A percentile compares a stretch with the other conserved stretches of the same genome.
Evolutionary conservation across 1,140 invertebrate genomes (phyloP).

Genomic region (Anadara kagoshimensis): DNA sequence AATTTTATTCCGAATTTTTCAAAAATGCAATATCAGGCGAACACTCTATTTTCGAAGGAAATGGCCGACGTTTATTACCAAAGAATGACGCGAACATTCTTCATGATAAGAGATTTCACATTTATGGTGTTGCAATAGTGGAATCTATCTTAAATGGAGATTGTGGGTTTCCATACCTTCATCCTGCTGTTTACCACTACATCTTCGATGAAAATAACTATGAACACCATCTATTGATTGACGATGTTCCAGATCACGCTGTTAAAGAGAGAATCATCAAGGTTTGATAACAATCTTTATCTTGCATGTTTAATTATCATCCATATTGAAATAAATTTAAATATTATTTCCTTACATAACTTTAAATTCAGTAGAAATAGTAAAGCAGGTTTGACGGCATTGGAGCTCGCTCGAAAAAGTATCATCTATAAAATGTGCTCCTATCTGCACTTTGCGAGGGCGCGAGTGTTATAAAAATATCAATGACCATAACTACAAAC

Average conservation of each 20-base stretch:
- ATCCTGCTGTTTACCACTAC: conserved; percentile 12
- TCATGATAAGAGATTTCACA: conserved; percentile 1
- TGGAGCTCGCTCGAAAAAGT: too few relatives aligned
- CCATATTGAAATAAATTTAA: too few relatives aligned
- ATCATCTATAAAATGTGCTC: too few relatives aligned
- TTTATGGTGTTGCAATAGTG: conserved; percentile 18
- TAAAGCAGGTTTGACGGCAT: too few relatives aligned
- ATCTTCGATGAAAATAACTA: conserved; percentile 7
- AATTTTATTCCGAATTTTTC: conserved; percentile 28
- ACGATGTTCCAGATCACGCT: conserved; percentile 7
- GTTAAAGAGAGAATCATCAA: background rate
- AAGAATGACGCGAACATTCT: conserved; percentile 6
- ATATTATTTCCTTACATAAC: too few relatives aligned
- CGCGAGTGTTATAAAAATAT: too few relatives aligned
- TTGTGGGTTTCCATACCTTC: conserved; percentile 27
- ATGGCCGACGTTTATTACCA: conserved; percentile 14
- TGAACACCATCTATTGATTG: background rate
- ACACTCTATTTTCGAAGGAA: conserved; percentile 7
- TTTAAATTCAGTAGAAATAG: too few relatives aligned
- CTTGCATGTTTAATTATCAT: too few relatives aligned
- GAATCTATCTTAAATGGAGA: conserved; percentile 26
- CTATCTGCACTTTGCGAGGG: too few relatives aligned
- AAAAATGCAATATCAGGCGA: background rate
- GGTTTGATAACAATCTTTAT: too few relatives aligned
- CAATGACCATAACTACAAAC: too few relatives aligned